phyloP scores from a whole-genome alignment of 1,140 invertebrate genomes.

The Drosophila hydei region DNA sequence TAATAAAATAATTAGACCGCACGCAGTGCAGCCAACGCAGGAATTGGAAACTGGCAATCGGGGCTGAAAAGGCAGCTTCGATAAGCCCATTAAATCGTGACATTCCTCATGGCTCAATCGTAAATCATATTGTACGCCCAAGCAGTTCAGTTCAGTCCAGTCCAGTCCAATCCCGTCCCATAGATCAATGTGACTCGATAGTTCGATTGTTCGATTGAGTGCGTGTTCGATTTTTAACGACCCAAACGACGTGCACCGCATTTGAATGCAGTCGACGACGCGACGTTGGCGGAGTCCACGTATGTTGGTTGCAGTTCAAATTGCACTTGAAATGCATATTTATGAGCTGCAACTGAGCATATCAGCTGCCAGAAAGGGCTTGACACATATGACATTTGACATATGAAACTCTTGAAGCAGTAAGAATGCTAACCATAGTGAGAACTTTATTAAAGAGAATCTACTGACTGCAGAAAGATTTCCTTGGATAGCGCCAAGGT shows the following conservation, averaged over 20 bases:
- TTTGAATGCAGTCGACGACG: constrained; percentile 52
- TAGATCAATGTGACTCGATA: constrained; percentile 79
- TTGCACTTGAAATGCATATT: constrained; percentile 60
- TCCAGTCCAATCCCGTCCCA: constrained; percentile 18
- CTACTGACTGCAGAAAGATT: too few species aligned
- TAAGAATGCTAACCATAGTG: background rate
- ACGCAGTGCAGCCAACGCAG: constrained; percentile 66
- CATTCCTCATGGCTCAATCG: constrained; percentile 80
- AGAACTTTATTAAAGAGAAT: background rate
- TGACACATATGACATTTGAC: background rate
- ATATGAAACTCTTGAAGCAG: background rate
- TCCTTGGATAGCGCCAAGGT: too few species aligned
- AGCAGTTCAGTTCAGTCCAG: constrained; percentile 18
- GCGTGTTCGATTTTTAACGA: constrained; percentile 82
- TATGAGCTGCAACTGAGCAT: constrained; percentile 35
- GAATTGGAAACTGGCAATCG: constrained; percentile 38
- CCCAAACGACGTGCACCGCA: constrained; percentile 62
- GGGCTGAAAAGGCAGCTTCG: constrained; percentile 52
- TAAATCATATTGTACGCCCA: constrained; percentile 66
- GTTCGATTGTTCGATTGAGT: constrained; percentile 65
- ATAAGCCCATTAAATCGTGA: constrained; percentile 81
- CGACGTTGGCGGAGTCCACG: background rate
- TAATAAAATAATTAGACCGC: constrained; percentile 82
- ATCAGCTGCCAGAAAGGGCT: constrained; percentile 2
- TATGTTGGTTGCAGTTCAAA: constrained; percentile 6